Base-by-base conservation (phyloP, 2,888 invertebrate genomes). In the Scaptomyza polygonia region DNA sequence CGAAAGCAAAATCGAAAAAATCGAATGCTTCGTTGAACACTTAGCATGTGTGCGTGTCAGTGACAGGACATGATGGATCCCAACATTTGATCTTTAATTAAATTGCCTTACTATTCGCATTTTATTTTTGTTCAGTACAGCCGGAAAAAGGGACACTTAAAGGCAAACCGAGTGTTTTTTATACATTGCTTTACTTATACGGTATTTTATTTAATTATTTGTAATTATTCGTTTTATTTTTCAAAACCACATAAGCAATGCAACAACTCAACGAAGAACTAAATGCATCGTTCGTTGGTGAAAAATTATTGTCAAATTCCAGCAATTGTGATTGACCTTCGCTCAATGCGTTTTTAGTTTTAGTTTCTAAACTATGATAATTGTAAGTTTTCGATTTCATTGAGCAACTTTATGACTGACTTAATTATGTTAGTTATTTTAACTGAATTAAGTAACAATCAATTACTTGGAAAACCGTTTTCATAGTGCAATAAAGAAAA, bases 21-120 rank as follows among this genome's bases (percentile, higher is more conserved):
- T 86, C 87, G 67, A 69, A 62, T 64, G 88, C 87, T 86, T 84
- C 88, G 87, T 84, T 86, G 85, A 88, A 71, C 77, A 84, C 81
- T 83, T 73, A 88, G 34, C n/a, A 6, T 34, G 34, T n/a, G 14
- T 36, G 14, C 14, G 2, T 36, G 36, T 32, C 58, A 32, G 40
- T 39, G 45, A 56, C 67, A 47, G 68, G 21, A 57, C 59, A 48
- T 49, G 47, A 48, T 59, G 64, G 45, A 45, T 53, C 40, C 43
- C 18, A 52, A 52, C 72, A 80, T 86, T 70, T 81, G 70, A 67
- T 77, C 75, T 84, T 78, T 84, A 88, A 84, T 88, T 84, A 73
- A 86, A 84, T 86, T 72, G 64, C 21, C 57, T 42, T n/a, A 47
- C 53, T 47, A 39, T 44, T 45, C 51, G 32, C 8, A 47, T 16